Evolutionary conservation across 92 coral and sea anemone species (phyloP).

Genomic region (Pocillopora meandrina): DNA sequence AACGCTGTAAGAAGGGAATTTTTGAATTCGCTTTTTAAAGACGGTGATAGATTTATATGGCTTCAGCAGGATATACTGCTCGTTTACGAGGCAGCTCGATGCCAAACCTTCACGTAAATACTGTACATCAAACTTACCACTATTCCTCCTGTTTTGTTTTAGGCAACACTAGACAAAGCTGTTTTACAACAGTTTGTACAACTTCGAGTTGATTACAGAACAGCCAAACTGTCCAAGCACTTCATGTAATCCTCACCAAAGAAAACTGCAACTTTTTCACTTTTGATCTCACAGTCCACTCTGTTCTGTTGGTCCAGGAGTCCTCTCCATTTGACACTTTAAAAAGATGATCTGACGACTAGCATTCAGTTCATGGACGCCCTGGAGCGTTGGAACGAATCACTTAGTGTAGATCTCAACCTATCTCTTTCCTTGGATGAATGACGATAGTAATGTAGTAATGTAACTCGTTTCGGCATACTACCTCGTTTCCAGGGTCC

Average conservation of each 20-base stretch:
- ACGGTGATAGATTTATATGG: too few species aligned
- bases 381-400: neutral
- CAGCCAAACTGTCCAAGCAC: conserved; percentile 73
- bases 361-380: neutral
- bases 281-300: too few species aligned
- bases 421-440: neutral
- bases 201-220: conserved; percentile 97
- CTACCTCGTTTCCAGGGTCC: neutral
- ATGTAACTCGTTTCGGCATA: neutral
- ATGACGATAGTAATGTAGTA: neutral
- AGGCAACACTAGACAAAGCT: conserved; percentile 94
- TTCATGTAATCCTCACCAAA: conserved; percentile 15
- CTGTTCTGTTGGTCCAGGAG: too few species aligned
- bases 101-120: too few species aligned
- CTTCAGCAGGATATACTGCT: too few species aligned
- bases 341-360: too few species aligned
- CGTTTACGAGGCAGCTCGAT: too few species aligned
- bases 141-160: neutral
- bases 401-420: neutral
- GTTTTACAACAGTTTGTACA: conserved; percentile 96
- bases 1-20: too few species aligned
- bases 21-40: too few species aligned
- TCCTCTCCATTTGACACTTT: too few species aligned
- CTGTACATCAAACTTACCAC: neutral
- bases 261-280: neutral